Evolutionary conservation across 1,140 invertebrate species (phyloP).

Genomic region (Wiebesia pumilae): DNA sequence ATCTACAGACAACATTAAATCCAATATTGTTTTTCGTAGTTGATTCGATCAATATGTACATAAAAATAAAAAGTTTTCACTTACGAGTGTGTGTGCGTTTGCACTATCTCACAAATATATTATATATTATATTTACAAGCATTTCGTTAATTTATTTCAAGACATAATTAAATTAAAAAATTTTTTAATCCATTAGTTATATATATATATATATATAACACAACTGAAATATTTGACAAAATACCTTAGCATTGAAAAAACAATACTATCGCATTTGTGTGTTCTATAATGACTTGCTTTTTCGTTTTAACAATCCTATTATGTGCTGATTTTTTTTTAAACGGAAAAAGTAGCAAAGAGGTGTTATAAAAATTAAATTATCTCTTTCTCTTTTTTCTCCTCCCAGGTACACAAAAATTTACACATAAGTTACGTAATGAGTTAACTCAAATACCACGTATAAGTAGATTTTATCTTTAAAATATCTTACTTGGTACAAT

Average conservation of each 20-base stretch:
- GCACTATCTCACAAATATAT: constrained; percentile 29
- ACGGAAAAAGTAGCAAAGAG: constrained; percentile 18
- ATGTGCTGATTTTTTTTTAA: neutral
- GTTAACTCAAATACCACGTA: constrained; percentile 8
- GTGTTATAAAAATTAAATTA: neutral
- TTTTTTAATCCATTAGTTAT: neutral
- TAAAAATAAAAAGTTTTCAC: constrained; percentile 48
- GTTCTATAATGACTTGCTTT: neutral
- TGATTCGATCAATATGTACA: constrained; percentile 48
- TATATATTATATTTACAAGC: constrained; percentile 41
- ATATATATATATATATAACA: constrained; percentile 24
- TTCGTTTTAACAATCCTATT: neutral
- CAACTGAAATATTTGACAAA: constrained; percentile 3
- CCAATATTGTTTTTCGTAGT: constrained; percentile 19
- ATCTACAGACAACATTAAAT: constrained; percentile 50
- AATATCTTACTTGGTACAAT: constrained; percentile 15
- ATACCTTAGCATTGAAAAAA: constrained; percentile 15
- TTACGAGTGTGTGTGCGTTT: constrained; percentile 10
- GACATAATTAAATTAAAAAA: constrained; percentile 23
- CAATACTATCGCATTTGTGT: constrained; percentile 23
- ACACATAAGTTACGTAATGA: neutral
- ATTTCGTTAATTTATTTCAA: constrained; percentile 11
- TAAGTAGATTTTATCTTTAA: neutral
- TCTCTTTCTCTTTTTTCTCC: neutral
- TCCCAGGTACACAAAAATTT: constrained; percentile 24